Percentiles rank a stretch among this genome's conserved stretches.
Evolutionary conservation across 2,113 vertebrate genomes (phyloP).

Genomic region (Syngnathus scovelli): DNA sequence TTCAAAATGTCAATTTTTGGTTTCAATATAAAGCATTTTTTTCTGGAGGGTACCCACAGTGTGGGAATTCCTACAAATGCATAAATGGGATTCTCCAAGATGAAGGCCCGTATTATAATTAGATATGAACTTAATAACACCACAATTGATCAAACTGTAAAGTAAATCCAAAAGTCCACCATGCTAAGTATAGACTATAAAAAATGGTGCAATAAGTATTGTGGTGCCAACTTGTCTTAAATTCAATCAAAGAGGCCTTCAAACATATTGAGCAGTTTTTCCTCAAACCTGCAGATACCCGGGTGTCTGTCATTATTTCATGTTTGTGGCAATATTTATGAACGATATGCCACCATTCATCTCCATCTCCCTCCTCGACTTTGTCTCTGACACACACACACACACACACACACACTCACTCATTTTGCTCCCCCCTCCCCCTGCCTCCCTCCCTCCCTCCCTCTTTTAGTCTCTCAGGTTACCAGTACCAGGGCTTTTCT

Average conservation of each 20-base stretch:
- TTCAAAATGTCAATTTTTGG: not conserved
- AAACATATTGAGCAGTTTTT: not conserved
- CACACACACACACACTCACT: constrained; percentile 8
- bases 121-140: not conserved
- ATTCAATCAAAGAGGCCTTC: not conserved
- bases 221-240: not conserved
- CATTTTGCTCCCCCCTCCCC: constrained; percentile 32
- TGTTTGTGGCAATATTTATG: constrained; percentile 15
- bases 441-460: constrained; percentile 14
- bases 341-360: constrained; percentile 18
- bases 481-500: constrained; percentile 70
- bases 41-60: too few relatives aligned
- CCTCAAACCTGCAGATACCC: not conserved
- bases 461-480: constrained; percentile 69
- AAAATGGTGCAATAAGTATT: not conserved
- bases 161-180: not conserved
- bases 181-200: not conserved
- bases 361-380: constrained; percentile 20
- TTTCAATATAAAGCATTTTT: not conserved
- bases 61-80: too few relatives aligned
- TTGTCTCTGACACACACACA: constrained; percentile 15
- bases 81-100: too few relatives aligned
- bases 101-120: too few relatives aligned
- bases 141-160: not conserved
- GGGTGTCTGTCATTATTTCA: not conserved